Evolutionary conservation across 2,888 invertebrate genomes (phyloP).

Genomic region (Lithophane socia): DNA sequence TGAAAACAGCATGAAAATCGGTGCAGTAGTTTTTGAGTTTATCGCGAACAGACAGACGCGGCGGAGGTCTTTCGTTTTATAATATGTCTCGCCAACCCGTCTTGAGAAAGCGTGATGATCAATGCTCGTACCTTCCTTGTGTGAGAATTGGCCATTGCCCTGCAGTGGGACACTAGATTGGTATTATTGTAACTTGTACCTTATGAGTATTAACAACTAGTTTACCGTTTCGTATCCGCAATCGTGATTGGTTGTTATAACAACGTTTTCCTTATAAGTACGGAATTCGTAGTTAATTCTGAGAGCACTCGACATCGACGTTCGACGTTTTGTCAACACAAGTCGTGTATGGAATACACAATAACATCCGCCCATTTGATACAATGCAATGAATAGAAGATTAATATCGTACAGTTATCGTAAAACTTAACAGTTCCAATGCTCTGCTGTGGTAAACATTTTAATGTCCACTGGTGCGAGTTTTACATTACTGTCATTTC

Average conservation of each 20-base stretch:
- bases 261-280: conserved; percentile 62
- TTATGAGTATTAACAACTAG: conserved; percentile 22
- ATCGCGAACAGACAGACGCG: too few species aligned
- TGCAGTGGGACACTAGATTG: too few species aligned
- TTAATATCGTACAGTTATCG: conserved; percentile 60
- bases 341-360: conserved; percentile 74
- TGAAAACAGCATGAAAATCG: too few species aligned
- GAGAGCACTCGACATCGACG: conserved; percentile 58
- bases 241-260: conserved; percentile 50
- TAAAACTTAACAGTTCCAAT: conserved; percentile 45
- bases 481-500: conserved; percentile 1
- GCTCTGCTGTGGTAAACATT: conserved; percentile 32
- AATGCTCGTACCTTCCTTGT: too few species aligned
- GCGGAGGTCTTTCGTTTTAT: too few species aligned
- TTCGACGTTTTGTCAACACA: conserved; percentile 77
- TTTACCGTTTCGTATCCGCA: conserved; percentile 47
- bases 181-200: background rate
- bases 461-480: conserved; percentile 6
- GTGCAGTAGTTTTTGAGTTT: too few species aligned
- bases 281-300: conserved; percentile 57
- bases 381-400: conserved; percentile 59
- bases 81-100: too few species aligned
- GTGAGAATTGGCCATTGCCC: too few species aligned
- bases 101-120: too few species aligned
- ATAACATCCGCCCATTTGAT: conserved; percentile 72